phyloP scores from a whole-genome alignment of 2,888 invertebrate species.

The Trisateles emortualis region DNA sequence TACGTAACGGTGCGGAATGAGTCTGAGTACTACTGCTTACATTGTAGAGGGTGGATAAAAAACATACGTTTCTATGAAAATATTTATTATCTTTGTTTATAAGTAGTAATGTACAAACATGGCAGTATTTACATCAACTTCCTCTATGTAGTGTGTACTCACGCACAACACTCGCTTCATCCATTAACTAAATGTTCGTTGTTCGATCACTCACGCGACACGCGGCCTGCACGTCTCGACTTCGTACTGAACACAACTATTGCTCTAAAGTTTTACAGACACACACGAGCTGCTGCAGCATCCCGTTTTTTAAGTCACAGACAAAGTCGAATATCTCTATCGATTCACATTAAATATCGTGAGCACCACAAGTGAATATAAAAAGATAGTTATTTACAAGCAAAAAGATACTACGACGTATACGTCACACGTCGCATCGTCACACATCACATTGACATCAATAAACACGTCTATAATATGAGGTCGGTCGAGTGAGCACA shows the following conservation, averaged over 20 bases:
- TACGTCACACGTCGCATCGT: no score
- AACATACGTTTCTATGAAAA: slow-evolving; percentile 23
- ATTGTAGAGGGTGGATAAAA: neutral
- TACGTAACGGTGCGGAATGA: no score
- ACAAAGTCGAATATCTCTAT: no score
- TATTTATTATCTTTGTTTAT: slow-evolving; percentile 33
- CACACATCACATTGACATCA: neutral
- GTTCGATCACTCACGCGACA: slow-evolving; percentile 3
- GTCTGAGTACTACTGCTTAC: no score
- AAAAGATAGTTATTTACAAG: slow-evolving; percentile 7
- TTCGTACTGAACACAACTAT: no score
- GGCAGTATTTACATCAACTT: neutral
- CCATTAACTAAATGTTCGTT: slow-evolving; percentile 28
- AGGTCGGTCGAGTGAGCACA: neutral
- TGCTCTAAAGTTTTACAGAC: no score
- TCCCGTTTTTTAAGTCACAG: no score
- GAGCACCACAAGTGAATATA: slow-evolving; percentile 12
- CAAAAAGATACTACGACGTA: neutral
- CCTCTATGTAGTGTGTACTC: no score
- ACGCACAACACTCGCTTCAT: neutral
- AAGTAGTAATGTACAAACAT: slow-evolving; percentile 10
- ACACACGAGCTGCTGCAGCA: no score
- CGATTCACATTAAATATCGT: neutral
- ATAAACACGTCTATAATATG: neutral
- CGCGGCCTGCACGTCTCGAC: neutral